Percentiles rank a stretch among this genome's conserved stretches.
Evolutionary conservation across 2,888 invertebrate species (phyloP).

Genomic region (Drosophila mercatorum): DNA sequence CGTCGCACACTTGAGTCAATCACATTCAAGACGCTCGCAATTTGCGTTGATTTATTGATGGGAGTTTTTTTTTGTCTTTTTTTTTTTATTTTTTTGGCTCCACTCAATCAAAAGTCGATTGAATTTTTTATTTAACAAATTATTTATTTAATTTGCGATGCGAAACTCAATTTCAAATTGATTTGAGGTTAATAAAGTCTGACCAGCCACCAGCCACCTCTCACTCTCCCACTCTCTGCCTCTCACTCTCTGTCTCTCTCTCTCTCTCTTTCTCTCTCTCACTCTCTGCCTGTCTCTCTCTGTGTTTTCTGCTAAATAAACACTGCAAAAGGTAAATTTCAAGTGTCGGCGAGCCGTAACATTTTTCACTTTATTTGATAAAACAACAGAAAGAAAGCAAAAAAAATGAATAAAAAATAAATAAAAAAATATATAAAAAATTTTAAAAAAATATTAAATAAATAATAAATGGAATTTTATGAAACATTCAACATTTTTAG

Average conservation of each 20-base stretch:
- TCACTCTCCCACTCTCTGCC: too few species aligned
- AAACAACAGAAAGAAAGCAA: background rate
- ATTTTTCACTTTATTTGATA: conserved; percentile 21
- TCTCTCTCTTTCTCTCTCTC: background rate
- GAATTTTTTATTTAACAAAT: conserved; percentile 3
- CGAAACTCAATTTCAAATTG: conserved; percentile 7
- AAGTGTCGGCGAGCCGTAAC: conserved; percentile 15
- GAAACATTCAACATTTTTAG: conserved; percentile 24
- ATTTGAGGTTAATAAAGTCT: conserved; percentile 4
- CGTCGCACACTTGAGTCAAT: background rate
- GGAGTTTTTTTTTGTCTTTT: too few species aligned
- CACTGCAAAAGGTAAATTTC: conserved; percentile 18
- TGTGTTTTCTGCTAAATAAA: conserved; percentile 10
- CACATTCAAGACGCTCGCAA: too few species aligned
- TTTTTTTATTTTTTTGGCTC: background rate
- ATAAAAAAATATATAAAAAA: background rate
- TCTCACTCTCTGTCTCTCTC: background rate
- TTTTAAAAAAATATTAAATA: too few species aligned
- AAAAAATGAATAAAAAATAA: background rate
- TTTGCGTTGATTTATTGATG: conserved; percentile 4
- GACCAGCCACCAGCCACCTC: background rate
- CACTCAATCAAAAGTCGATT: background rate
- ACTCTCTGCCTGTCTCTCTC: background rate
- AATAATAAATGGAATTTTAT: conserved; percentile 17
- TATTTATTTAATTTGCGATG: conserved; percentile 7